These are phyloP conservation scores for Acyrthosiphon pisum DNA, from an alignment of 1,140 invertebrate species.

Conservation along the genomic window DNA sequence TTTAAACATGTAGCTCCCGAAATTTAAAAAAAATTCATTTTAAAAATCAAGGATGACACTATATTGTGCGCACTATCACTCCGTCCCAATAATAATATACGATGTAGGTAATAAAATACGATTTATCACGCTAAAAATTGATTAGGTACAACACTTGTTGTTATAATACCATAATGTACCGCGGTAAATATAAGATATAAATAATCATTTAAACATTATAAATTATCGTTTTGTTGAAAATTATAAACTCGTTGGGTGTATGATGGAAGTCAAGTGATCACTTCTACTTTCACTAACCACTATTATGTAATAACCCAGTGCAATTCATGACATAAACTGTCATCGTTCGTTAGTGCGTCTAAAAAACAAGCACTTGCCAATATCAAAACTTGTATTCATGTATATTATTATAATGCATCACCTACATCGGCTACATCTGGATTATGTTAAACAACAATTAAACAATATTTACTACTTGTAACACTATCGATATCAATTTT, in stretches of 20 bases:
- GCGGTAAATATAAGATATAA: neutral
- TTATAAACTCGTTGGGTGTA: neutral
- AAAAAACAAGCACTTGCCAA: constrained; percentile 9
- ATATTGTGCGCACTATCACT: neutral
- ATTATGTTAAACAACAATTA: neutral
- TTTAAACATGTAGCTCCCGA: constrained; percentile 30
- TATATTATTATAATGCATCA: neutral
- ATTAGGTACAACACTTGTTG: neutral
- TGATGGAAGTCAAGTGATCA: constrained; percentile 30
- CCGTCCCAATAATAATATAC: neutral
- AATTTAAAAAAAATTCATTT: neutral
- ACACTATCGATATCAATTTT: neutral
- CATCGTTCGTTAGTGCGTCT: constrained; percentile 2
- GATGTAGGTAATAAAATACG: neutral
- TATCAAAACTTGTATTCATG: neutral
- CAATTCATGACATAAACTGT: constrained; percentile 40
- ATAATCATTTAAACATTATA: constrained; percentile 1
- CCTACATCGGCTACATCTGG: neutral
- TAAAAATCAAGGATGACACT: neutral
- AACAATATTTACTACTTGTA: neutral
- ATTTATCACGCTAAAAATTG: neutral
- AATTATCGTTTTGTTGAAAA: neutral
- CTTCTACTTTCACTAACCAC: constrained; percentile 54
- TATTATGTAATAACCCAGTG: constrained; percentile 21
- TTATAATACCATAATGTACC: neutral